A percentile compares a stretch with the other conserved stretches of the same genome.
Conservation (phyloP, 1,140 invertebrate genomes). For the Aricia agestis region DNA sequence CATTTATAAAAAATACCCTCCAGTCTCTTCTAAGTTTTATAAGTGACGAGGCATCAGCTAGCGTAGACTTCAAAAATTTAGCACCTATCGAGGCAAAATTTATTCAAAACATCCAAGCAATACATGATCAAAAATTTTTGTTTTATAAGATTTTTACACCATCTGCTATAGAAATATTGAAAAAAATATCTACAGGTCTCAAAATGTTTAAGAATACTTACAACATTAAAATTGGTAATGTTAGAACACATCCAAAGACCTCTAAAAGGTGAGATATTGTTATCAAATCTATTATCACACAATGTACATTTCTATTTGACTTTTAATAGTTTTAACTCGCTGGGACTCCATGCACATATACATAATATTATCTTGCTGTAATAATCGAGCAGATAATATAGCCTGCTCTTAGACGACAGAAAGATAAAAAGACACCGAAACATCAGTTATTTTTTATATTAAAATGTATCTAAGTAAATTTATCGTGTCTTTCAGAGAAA, state of each 20-base stretch:
- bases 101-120: conserved; percentile 23
- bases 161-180: conserved; percentile 19
- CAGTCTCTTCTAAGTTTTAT: conserved; percentile 33
- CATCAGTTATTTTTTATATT: no score
- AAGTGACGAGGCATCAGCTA: conserved; percentile 17
- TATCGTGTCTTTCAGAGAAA: background rate
- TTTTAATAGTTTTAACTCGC: no score
- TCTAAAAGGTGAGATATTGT: conserved; percentile 4
- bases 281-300: background rate
- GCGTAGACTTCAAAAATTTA: conserved; percentile 24
- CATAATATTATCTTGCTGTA: no score
- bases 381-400: no score
- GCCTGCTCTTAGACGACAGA: no score
- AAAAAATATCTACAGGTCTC: conserved; percentile 19
- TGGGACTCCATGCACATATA: no score
- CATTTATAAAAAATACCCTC: conserved; percentile 22
- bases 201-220: conserved; percentile 14
- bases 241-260: conserved; percentile 19
- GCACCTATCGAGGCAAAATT: conserved; percentile 20
- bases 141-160: conserved; percentile 25
- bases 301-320: background rate
- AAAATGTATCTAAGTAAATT: no score
- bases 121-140: conserved; percentile 15
- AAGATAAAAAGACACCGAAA: no score
- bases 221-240: conserved; percentile 15